Evolutionary conservation across 35 echinoderm and acorn worm species (phyloP).

Genomic region (Stichopus chloronotus): DNA sequence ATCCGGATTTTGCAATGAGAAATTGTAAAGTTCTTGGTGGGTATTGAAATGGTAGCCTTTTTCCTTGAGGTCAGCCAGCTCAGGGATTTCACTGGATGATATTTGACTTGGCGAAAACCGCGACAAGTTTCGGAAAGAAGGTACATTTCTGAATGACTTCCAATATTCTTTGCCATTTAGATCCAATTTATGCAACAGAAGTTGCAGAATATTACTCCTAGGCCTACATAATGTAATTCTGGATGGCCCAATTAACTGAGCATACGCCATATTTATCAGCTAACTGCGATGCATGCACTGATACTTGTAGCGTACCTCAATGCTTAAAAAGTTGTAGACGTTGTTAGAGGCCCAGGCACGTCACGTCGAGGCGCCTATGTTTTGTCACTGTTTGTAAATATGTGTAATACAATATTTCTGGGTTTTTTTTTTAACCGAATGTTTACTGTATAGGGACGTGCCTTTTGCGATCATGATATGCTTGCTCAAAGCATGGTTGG

Average conservation of each 20-base stretch:
- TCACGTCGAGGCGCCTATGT: too few relatives aligned
- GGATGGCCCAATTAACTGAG: not conserved
- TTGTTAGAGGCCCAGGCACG: too few relatives aligned
- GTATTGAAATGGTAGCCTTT: slow-evolving; percentile 64
- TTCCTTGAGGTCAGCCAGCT: slow-evolving; percentile 65
- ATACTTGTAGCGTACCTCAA: too few relatives aligned
- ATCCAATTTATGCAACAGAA: not conserved
- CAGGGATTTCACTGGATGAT: slow-evolving; percentile 80
- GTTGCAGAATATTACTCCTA: not conserved
- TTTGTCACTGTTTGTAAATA: too few relatives aligned
- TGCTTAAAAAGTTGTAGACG: too few relatives aligned
- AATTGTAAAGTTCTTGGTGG: slow-evolving; percentile 74
- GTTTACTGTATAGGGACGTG: too few relatives aligned
- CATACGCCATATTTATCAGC: not conserved
- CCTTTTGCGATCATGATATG: too few relatives aligned
- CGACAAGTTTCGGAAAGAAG: not conserved
- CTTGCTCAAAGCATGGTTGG: too few relatives aligned
- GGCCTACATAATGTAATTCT: not conserved
- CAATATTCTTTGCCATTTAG: not conserved
- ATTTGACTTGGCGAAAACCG: slow-evolving; percentile 27
- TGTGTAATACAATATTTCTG: too few relatives aligned
- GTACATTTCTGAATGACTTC: not conserved
- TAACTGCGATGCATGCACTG: too few relatives aligned
- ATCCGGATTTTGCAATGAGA: slow-evolving; percentile 73
- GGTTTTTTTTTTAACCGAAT: too few relatives aligned